Base-by-base conservation (phyloP, 2,888 invertebrate species). In the Uropetala carovei region DNA sequence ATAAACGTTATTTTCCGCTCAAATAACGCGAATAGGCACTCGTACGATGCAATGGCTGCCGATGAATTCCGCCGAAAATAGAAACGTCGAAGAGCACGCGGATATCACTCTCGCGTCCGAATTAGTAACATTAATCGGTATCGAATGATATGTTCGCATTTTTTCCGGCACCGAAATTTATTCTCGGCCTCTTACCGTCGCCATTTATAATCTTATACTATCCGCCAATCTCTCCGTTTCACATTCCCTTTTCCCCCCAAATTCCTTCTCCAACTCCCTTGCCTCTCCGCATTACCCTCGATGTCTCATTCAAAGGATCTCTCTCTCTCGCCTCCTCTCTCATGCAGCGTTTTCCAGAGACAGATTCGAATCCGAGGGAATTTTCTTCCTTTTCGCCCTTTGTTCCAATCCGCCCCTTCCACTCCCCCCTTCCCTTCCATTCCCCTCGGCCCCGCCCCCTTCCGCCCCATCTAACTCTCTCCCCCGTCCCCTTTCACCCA, bases 221-320 rank as follows among this genome's bases (percentile, higher is more conserved):
- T 57, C 57, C 83, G 83, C n/a, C 83, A 56, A 9, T 56, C 83
- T 13, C 83, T n/a, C 83, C 18, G 83, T 2, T 14, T 5, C 27
- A 13, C 82, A 18, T 43, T 43, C 18, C 14, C 83, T 1, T 10
- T 0, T 18, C 83, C 83, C 56, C 18, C 30, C 16, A 82, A 1
- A 9, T 16, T 27, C 82, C 13, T 27, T 43, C 10, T 43, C n/a
- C 43, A 18, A 11, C n/a, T 57, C 56, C 43, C 83, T 83, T 43
- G n/a, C 57, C 56, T 18, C 83, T 57, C 14, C 18, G 56, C 57
- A 83, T 83, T 83, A 83, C 56, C 57, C 83, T 56, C 83, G 56
- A 83, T 43, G 83, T 83, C 83, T 83, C 83, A 56, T 57, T 56
- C 57, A 83, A 83, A 56, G 27, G n/a, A n/a, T n/a, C n/a, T n/a